phyloP scores from a whole-genome alignment of 2,888 invertebrate species.

The Entomobrya multifasciata region DNA sequence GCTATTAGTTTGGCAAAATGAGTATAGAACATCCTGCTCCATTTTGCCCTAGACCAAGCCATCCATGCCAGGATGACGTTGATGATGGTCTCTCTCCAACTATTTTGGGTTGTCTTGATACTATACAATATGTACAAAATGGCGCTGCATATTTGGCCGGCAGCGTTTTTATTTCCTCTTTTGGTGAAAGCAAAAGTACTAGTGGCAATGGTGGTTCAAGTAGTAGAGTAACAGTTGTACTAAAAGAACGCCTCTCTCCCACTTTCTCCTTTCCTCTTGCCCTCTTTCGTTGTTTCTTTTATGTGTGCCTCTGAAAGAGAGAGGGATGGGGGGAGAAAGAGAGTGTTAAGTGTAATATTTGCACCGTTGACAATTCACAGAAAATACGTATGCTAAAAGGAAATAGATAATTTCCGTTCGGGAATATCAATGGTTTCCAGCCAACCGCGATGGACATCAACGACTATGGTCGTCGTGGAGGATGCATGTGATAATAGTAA shows the following conservation, averaged over 20 bases:
- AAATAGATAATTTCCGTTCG: constrained; percentile 71
- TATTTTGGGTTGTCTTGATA: neutral
- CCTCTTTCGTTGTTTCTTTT: neutral
- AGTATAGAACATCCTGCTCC: constrained; percentile 62
- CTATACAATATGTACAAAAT: neutral
- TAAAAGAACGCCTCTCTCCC: neutral
- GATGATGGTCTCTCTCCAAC: constrained; percentile 10
- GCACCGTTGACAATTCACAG: constrained; percentile 58
- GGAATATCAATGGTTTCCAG: constrained; percentile 70
- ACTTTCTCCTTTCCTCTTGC: neutral
- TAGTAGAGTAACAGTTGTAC: neutral
- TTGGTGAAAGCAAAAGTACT: neutral
- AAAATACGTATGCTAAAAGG: constrained; percentile 57
- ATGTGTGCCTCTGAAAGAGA: neutral
- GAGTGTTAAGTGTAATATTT: constrained; percentile 27
- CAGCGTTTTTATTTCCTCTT: constrained; percentile 68
- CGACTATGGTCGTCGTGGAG: constrained; percentile 45
- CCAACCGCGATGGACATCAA: constrained; percentile 66
- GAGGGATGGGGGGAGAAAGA: neutral
- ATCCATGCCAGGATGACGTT: no score
- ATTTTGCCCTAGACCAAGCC: constrained; percentile 9
- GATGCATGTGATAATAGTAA: constrained; percentile 43
- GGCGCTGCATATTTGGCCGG: constrained; percentile 58
- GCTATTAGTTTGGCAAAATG: constrained; percentile 56
- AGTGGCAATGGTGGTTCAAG: neutral